Percentiles rank a stretch among this genome's conserved stretches.
phyloP scores from a whole-genome alignment of 2,113 vertebrate species.

The Alectura lathami region DNA sequence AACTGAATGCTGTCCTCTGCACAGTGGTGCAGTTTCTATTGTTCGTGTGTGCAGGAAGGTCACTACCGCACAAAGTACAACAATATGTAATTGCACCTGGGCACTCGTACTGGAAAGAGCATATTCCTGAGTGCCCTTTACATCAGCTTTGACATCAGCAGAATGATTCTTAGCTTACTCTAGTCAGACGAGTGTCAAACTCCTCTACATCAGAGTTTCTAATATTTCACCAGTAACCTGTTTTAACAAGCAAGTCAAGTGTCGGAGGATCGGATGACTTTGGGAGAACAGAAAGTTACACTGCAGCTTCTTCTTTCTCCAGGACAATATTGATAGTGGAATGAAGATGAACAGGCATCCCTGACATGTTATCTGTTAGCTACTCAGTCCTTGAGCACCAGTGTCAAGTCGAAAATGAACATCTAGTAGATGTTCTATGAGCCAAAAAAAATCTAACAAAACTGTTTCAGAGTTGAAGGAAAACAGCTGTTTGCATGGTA shows the following conservation, averaged over 20 bases:
- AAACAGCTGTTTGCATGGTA: not conserved
- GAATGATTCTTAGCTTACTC: not conserved
- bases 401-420: not conserved
- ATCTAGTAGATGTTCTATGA: not conserved
- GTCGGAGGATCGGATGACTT: not conserved
- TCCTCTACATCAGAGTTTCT: not conserved
- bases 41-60: not conserved
- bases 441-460: not conserved
- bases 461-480: not conserved
- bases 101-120: not conserved
- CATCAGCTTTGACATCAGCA: constrained; percentile 9
- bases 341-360: not conserved
- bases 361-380: not conserved
- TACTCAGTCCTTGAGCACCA: not conserved
- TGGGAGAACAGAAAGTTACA: not conserved
- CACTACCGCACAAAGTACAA: not conserved
- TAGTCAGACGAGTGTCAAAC: not conserved
- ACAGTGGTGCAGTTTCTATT: not conserved
- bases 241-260: not conserved
- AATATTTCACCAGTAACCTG: not conserved
- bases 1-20: not conserved
- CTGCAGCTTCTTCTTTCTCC: not conserved
- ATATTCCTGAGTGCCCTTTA: not conserved
- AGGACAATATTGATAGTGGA: not conserved
- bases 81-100: not conserved